Evolutionary conservation across 2,113 vertebrate species (phyloP), one percentile per base, ranked within the genome.

Genomic region (Syrmaticus mikado): DNA sequence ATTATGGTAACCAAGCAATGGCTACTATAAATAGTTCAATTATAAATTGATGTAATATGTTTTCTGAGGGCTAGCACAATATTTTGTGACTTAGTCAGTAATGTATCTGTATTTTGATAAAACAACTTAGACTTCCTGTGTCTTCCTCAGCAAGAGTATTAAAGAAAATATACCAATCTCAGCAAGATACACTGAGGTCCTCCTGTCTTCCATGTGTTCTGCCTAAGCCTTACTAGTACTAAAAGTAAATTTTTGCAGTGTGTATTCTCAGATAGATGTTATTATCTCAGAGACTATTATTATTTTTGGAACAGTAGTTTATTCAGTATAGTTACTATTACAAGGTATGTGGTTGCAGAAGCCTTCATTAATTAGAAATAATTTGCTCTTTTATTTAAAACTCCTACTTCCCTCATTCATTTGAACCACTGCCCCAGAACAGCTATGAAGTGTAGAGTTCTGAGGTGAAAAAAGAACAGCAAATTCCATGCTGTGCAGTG

Each of bases 301-400:
- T 94, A 74, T 86, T 92, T 90, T 87, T 82, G n/a, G 41, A 89
- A 40, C 61, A 71, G 6, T 50, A 67, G 40, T 92, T 79, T 80
- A 53, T 75, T 52, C 38, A 76, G 13, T 76, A 36, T 89, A 90
- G 91, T 81, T 87, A 62, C 50, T 66, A 13, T 65, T 41, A 10
- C 75, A 74, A 65, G 34, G 15, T 71, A 79, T 83, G 53, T 48
- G 40, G 60, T 79, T 58, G 25, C 57, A 66, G 73, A 74, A 89
- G 7, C 45, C 50, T 82, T 92, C 50, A 87, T 91, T 85, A 94
- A 83, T 93, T 88, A 94, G n/a, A 92, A 87, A 92, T 81, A 91
- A 85, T 89, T 94, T 83, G 38, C 21, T 84, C 15, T 52, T 82
- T 57, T 67, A 21, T n/a, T 93, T 95, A 87, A 6, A 20, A 22